phyloP scores from a whole-genome alignment of 2,888 invertebrate species.

The Zele albiditarsus region DNA sequence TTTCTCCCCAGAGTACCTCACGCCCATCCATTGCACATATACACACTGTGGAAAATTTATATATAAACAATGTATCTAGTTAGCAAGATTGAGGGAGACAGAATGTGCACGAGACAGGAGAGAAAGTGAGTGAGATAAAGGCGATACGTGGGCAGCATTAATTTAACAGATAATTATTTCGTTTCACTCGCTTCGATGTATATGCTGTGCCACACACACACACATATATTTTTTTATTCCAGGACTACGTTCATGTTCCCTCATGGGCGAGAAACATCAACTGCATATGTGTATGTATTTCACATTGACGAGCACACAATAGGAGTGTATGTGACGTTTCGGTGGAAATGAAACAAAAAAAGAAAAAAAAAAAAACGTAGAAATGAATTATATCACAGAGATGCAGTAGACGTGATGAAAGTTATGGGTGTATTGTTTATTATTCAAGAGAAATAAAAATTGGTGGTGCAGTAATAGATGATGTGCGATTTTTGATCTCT shows the following conservation, averaged over 20 bases:
- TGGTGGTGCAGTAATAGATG: slow-evolving; percentile 27
- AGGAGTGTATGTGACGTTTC: slow-evolving; percentile 34
- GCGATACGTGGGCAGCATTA: slow-evolving; percentile 15
- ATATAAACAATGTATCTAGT: slow-evolving; percentile 24
- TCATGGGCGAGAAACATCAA: neutral
- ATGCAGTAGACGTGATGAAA: slow-evolving; percentile 32
- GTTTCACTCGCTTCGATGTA: slow-evolving; percentile 13
- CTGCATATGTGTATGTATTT: neutral
- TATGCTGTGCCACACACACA: neutral
- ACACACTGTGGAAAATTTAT: slow-evolving; percentile 14
- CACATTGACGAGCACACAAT: slow-evolving; percentile 28
- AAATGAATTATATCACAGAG: slow-evolving; percentile 35
- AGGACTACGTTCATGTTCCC: slow-evolving; percentile 23
- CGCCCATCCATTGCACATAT: slow-evolving; percentile 1
- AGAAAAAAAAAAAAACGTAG: slow-evolving; percentile 17
- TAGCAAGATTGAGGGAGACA: slow-evolving; percentile 1
- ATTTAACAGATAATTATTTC: slow-evolving; percentile 34
- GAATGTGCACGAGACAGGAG: neutral
- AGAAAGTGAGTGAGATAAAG: neutral
- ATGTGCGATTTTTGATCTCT: slow-evolving; percentile 6
- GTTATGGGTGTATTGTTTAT: slow-evolving; percentile 32
- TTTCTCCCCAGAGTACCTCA: slow-evolving; percentile 21
- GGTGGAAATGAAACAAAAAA: slow-evolving; percentile 12
- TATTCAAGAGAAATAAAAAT: slow-evolving; percentile 26
- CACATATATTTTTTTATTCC: slow-evolving; percentile 26